These are phyloP conservation scores for Eupithecia exiguata DNA, from an alignment of 2,888 invertebrate species.

Conservation along the genomic window DNA sequence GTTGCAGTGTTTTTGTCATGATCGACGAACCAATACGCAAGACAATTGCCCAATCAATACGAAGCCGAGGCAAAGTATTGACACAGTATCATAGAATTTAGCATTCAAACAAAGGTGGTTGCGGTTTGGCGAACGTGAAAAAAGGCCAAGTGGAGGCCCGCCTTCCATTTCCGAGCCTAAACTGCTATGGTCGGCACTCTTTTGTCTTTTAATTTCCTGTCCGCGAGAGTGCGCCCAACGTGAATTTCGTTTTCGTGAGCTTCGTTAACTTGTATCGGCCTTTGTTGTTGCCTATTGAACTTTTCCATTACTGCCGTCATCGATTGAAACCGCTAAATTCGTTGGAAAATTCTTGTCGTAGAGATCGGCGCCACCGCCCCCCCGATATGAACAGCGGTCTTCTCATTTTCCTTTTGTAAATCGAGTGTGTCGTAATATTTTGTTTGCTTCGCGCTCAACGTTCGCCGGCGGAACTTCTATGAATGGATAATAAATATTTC, in stretches of 20 bases:
- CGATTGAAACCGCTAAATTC: slow-evolving; percentile 79
- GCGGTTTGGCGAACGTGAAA: slow-evolving; percentile 63
- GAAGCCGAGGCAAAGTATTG: slow-evolving; percentile 29
- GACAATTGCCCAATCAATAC: slow-evolving; percentile 21
- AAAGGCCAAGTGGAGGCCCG: slow-evolving; percentile 63
- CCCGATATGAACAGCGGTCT: slow-evolving; percentile 63
- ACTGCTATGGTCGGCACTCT: slow-evolving; percentile 77
- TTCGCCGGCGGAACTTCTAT: slow-evolving; percentile 51
- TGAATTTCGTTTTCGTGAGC: slow-evolving; percentile 80
- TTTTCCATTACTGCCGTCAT: slow-evolving; percentile 80
- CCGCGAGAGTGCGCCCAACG: slow-evolving; percentile 74
- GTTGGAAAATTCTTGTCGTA: slow-evolving; percentile 72
- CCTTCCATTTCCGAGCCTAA: slow-evolving; percentile 78
- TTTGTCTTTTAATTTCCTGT: slow-evolving; percentile 84
- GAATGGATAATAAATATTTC: slow-evolving; percentile 76
- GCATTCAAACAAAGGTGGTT: slow-evolving; percentile 60
- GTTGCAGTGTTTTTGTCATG: background rate
- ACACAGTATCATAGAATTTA: slow-evolving; percentile 40
- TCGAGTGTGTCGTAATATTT: slow-evolving; percentile 67
- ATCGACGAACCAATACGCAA: background rate
- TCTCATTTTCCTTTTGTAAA: slow-evolving; percentile 69
- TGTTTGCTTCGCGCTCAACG: slow-evolving; percentile 58
- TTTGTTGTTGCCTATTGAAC: slow-evolving; percentile 82
- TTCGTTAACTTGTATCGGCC: slow-evolving; percentile 81
- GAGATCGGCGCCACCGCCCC: slow-evolving; percentile 58